These are phyloP conservation scores for Hipposideros armiger DNA, from an alignment of 2,113 vertebrate species.

Conservation along the genomic window DNA sequence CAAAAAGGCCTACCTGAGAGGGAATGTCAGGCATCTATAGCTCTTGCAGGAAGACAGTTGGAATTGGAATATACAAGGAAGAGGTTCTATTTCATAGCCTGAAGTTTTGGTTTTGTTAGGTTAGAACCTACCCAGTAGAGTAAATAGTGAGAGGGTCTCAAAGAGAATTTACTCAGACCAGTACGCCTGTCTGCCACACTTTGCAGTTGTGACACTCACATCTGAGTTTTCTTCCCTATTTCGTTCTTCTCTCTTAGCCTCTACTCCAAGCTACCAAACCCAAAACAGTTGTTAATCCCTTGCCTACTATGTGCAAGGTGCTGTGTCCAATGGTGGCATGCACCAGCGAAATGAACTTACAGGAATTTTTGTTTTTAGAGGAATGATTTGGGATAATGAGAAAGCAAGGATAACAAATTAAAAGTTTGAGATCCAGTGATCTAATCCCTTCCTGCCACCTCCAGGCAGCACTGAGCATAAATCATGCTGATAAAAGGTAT, in stretches of 20 bases:
- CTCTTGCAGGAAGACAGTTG: not conserved
- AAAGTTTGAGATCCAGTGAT: conserved; percentile 3
- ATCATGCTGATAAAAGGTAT: conserved; percentile 23
- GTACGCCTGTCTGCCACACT: not conserved
- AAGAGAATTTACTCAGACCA: not conserved
- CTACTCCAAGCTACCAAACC: not conserved
- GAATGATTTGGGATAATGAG: not conserved
- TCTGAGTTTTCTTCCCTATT: not conserved
- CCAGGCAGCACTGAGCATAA: not conserved
- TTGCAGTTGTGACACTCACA: not conserved
- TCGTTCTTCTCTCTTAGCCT: not conserved
- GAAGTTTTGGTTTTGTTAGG: not conserved
- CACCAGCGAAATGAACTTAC: not conserved
- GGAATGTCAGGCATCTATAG: not conserved
- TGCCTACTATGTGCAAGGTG: not conserved
- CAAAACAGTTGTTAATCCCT: not conserved
- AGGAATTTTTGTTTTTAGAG: not conserved
- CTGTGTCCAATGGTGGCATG: not conserved
- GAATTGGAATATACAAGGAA: not conserved
- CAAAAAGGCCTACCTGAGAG: not conserved
- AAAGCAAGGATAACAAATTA: not conserved
- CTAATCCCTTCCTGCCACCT: conserved; percentile 33
- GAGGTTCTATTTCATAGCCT: not conserved
- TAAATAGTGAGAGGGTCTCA: not conserved
- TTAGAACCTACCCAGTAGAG: not conserved